Conservation (phyloP, 2,888 invertebrate genomes). For the Yponomeuta sedellus region DNA sequence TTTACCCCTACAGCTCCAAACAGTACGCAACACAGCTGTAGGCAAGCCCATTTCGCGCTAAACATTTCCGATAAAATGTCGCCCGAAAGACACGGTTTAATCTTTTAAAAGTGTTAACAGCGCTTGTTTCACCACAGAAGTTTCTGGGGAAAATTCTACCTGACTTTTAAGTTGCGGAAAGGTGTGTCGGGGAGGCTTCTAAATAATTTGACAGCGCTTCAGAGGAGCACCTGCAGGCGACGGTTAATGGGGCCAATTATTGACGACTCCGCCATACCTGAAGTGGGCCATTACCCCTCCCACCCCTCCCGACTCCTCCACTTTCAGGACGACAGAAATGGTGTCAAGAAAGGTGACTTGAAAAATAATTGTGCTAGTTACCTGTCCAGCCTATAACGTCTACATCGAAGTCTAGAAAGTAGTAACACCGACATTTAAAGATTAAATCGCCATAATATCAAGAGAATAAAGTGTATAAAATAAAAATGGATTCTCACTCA, state of each 20-base stretch:
- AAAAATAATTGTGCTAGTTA: constrained; percentile 1
- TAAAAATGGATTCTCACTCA: too few species aligned
- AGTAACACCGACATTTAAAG: too few species aligned
- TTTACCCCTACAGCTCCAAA: not conserved
- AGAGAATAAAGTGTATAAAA: too few species aligned
- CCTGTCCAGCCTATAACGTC: not conserved
- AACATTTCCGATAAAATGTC: constrained; percentile 29
- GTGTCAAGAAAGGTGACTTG: not conserved
- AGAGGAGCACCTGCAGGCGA: constrained; percentile 48
- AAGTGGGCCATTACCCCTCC: constrained; percentile 54
- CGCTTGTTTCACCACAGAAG: constrained; percentile 8
- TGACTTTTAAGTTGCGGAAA: constrained; percentile 29
- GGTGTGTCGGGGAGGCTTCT: constrained; percentile 25
- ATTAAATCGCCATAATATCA: too few species aligned
- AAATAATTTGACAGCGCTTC: constrained; percentile 44
- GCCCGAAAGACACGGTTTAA: constrained; percentile 26
- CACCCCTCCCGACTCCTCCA: constrained; percentile 12
- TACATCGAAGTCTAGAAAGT: too few species aligned
- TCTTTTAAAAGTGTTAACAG: constrained; percentile 31
- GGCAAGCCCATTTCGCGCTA: constrained; percentile 13
- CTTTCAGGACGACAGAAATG: not conserved
- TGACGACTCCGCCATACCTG: constrained; percentile 45
- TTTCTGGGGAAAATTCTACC: constrained; percentile 32
- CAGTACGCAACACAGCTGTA: not conserved
- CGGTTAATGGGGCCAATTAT: constrained; percentile 66